These are phyloP conservation scores for Venustaconcha ellipsiformis DNA, from an alignment of 1,140 invertebrate species.

Conservation along the genomic window DNA sequence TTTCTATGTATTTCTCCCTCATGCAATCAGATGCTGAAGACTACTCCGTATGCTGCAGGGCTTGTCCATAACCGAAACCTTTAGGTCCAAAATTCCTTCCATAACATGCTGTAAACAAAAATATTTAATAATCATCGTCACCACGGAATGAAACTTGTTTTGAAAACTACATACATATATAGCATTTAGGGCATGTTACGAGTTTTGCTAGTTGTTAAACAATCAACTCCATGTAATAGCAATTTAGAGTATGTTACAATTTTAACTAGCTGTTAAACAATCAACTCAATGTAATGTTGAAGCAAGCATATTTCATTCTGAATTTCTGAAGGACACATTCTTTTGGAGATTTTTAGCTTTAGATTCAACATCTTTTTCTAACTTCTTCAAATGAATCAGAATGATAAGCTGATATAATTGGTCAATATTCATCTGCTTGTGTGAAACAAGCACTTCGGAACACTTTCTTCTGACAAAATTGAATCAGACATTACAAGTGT, in stretches of 20 bases:
- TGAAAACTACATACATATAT: background rate
- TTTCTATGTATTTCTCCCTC: no score
- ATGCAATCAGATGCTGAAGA: background rate
- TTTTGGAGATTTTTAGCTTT: no score
- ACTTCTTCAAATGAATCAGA: no score
- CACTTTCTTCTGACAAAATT: no score
- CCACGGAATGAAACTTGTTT: background rate
- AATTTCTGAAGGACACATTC: no score
- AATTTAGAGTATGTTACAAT: background rate
- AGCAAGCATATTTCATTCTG: no score
- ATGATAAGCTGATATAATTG: no score
- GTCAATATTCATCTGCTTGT: no score
- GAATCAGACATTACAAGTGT: no score
- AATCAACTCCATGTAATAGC: background rate
- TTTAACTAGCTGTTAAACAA: background rate
- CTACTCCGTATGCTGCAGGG: constrained; percentile 38
- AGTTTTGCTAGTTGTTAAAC: background rate
- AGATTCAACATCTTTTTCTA: no score
- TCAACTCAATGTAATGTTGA: background rate
- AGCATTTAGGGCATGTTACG: background rate
- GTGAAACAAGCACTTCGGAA: no score
- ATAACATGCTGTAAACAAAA: constrained; percentile 78
- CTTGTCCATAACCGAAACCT: constrained; percentile 75
- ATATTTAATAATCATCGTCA: no score
- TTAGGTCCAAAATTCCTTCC: constrained; percentile 94